A percentile compares a stretch with the other conserved stretches of the same genome.
Conservation (phyloP, 2,888 invertebrate genomes). For the Spatulosminthurus flaviceps region DNA sequence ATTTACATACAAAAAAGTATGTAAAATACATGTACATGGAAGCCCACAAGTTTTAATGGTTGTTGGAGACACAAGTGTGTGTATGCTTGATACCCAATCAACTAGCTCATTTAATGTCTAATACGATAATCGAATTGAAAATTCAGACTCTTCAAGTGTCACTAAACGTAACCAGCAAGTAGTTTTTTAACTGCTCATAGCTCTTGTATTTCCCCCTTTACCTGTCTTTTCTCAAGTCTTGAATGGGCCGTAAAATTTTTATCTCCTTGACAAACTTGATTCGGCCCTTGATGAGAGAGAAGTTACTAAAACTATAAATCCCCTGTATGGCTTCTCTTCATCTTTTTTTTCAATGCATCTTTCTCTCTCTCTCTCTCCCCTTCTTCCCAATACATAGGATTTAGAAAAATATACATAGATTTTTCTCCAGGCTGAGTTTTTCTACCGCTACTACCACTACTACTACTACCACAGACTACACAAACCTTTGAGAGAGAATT, state of each 20-base stretch:
- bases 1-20: neutral
- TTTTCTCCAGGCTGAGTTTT: no score
- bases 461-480: no score
- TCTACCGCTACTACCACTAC: no score
- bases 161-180: conserved; percentile 33
- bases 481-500: no score
- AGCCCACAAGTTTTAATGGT: conserved; percentile 19
- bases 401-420: no score
- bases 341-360: no score
- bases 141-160: conserved; percentile 23
- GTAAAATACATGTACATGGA: neutral
- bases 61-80: conserved; percentile 1
- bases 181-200: conserved; percentile 23
- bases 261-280: conserved; percentile 60
- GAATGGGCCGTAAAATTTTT: conserved; percentile 57
- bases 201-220: conserved; percentile 4
- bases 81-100: conserved; percentile 15
- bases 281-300: conserved; percentile 41
- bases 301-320: conserved; percentile 23
- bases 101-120: conserved; percentile 40
- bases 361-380: no score
- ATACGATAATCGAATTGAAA: conserved; percentile 36
- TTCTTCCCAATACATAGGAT: no score
- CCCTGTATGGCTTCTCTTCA: neutral
- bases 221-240: conserved; percentile 25